Percentiles rank a stretch among this genome's conserved stretches.
phyloP scores from a whole-genome alignment of 2,888 invertebrate genomes.

The Graphium colonna region DNA sequence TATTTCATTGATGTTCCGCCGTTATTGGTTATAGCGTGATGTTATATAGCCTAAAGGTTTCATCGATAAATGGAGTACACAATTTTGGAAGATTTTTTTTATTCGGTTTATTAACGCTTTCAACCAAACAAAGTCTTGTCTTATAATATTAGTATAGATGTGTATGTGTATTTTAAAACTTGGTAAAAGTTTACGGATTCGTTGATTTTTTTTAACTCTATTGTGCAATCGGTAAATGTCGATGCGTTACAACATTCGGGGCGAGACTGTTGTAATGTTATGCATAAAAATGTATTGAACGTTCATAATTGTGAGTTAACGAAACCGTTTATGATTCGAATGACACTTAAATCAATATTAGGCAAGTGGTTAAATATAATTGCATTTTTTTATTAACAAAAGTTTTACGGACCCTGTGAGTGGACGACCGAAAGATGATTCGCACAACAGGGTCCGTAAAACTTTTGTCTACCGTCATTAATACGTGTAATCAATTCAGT shows the following conservation, averaged over 20 bases:
- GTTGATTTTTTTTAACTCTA: background rate
- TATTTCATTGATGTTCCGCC: too few relatives aligned
- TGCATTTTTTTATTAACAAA: background rate
- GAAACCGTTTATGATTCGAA: background rate
- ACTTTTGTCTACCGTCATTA: too few relatives aligned
- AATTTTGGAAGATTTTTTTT: too few relatives aligned
- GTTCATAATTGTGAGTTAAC: background rate
- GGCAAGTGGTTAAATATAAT: conserved; percentile 2
- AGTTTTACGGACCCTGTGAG: background rate
- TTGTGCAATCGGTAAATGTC: conserved; percentile 11
- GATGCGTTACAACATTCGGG: conserved; percentile 4
- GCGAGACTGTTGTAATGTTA: background rate
- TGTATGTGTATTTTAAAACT: conserved; percentile 9
- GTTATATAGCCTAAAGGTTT: too few relatives aligned
- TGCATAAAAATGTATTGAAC: conserved; percentile 9
- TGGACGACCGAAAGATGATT: too few relatives aligned
- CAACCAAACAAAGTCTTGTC: too few relatives aligned
- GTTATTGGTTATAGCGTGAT: too few relatives aligned
- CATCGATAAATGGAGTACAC: too few relatives aligned
- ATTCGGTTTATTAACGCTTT: too few relatives aligned
- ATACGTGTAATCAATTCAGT: too few relatives aligned
- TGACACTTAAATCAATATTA: conserved; percentile 6
- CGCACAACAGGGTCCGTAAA: too few relatives aligned
- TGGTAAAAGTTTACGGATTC: conserved; percentile 7
- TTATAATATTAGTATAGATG: too few relatives aligned